These are phyloP conservation scores for Vulpes lagopus DNA, from an alignment of 2,113 vertebrate species.

Conservation along the genomic window DNA sequence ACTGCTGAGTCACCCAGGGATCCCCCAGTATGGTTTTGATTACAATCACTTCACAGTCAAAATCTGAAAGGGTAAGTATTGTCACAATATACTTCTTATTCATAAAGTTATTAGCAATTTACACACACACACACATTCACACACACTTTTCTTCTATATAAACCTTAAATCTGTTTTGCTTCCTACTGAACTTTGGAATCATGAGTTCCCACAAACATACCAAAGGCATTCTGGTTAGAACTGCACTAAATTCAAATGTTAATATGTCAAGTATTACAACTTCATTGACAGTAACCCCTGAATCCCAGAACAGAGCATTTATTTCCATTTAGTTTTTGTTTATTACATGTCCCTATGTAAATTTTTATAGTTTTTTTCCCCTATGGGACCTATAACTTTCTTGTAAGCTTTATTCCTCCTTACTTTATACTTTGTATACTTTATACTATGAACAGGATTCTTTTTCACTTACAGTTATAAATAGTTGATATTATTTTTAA, in stretches of 20 bases:
- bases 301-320: not conserved
- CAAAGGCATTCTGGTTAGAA: slow-evolving; percentile 21
- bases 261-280: not conserved
- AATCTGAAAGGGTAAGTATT: not conserved
- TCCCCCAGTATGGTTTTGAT: not conserved
- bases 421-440: not conserved
- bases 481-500: not conserved
- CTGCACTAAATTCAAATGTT: not conserved
- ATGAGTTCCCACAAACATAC: not conserved
- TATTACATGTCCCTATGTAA: not conserved
- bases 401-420: not conserved
- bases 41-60: not conserved
- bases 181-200: not conserved
- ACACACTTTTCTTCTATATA: not conserved
- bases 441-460: not conserved
- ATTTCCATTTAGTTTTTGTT: not conserved
- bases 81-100: not conserved
- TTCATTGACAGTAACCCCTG: not conserved
- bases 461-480: not conserved
- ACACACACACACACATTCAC: not conserved
- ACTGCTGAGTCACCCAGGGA: no score
- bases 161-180: not conserved
- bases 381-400: not conserved
- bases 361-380: not conserved
- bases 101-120: not conserved